These are phyloP conservation scores for Tetranychus cinnabarinus DNA, from an alignment of 1,140 invertebrate genomes.

Conservation along the genomic window DNA sequence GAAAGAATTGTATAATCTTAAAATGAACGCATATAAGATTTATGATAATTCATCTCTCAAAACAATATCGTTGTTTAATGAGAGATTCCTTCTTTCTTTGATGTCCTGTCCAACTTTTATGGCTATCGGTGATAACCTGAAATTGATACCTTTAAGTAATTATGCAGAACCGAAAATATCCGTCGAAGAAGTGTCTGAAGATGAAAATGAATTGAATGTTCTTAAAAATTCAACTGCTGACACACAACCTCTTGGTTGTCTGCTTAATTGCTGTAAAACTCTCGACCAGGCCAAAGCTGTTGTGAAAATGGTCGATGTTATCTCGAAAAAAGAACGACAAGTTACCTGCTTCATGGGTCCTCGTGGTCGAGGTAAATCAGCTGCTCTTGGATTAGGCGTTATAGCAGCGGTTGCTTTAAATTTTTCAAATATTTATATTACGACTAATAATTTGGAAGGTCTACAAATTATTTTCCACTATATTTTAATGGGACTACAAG, in stretches of 20 bases:
- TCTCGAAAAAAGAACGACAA: constrained; percentile 71
- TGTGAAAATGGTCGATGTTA: constrained; percentile 75
- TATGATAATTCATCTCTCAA: no score
- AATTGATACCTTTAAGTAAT: no score
- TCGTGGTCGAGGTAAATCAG: constrained; percentile 91
- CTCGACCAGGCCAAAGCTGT: constrained; percentile 68
- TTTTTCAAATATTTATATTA: constrained; percentile 95
- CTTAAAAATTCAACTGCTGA: constrained; percentile 21
- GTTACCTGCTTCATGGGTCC: constrained; percentile 84
- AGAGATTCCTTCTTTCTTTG: no score
- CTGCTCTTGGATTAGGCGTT: constrained; percentile 76
- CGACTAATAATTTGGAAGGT: constrained; percentile 92
- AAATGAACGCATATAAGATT: no score
- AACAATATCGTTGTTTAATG: no score
- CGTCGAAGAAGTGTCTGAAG: no score
- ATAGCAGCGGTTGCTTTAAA: constrained; percentile 40
- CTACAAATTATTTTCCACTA: constrained; percentile 95
- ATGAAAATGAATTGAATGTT: neutral
- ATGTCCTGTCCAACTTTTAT: no score
- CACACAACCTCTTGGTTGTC: constrained; percentile 62
- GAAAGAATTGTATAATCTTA: no score
- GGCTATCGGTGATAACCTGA: no score
- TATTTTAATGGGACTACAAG: constrained; percentile 84
- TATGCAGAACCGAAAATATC: no score
- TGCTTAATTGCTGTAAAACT: constrained; percentile 79